These are phyloP conservation scores for Zootermopsis nevadensis DNA, from an alignment of 2,888 invertebrate genomes.

Conservation along the genomic window DNA sequence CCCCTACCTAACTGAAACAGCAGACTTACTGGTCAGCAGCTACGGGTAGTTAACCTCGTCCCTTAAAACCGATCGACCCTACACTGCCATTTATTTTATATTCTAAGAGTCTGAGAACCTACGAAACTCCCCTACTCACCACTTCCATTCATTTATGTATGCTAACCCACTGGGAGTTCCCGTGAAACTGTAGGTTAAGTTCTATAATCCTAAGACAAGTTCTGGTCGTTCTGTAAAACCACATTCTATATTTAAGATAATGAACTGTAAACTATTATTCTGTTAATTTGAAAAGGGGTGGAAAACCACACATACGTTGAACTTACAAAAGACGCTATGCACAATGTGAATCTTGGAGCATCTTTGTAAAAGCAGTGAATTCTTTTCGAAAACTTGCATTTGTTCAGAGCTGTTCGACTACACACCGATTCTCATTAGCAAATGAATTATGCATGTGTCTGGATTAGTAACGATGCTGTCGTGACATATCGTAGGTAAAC, in stretches of 20 bases:
- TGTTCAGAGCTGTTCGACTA: not conserved
- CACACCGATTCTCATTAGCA: not conserved
- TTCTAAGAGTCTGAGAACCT: conserved; percentile 8
- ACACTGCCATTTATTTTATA: not conserved
- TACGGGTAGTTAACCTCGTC: not conserved
- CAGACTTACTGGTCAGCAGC: not conserved
- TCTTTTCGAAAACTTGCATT: not conserved
- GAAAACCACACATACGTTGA: not conserved
- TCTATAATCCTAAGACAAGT: conserved; percentile 5
- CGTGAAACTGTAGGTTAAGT: not conserved
- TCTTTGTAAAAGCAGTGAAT: not conserved
- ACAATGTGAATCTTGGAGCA: not conserved
- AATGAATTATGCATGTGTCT: conserved; percentile 4
- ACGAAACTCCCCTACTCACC: not conserved
- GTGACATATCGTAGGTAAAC: not conserved
- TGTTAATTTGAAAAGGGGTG: not conserved
- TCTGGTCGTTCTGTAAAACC: not conserved
- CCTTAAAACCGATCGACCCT: not conserved
- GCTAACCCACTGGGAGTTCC: not conserved
- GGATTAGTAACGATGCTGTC: not conserved
- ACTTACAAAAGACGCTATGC: not conserved
- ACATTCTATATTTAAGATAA: not conserved
- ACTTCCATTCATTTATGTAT: not conserved
- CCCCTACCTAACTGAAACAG: not conserved
- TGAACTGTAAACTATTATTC: not conserved